Base-by-base conservation (phyloP, 1,140 invertebrate genomes). In the Halesus radiatus region DNA sequence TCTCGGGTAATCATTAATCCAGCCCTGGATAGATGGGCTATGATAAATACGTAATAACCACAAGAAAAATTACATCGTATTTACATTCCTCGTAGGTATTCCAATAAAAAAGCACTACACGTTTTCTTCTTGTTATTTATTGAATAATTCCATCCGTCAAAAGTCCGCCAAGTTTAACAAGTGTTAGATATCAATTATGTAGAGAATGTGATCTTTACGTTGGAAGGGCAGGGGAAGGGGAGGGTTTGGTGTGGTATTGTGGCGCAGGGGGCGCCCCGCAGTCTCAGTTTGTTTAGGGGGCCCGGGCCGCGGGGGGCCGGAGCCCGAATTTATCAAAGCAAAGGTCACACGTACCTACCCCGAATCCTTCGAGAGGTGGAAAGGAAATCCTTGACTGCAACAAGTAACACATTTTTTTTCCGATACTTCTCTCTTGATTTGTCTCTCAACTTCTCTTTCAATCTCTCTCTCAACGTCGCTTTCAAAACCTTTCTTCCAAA, bases 211-310 rank as follows among this genome's bases (percentile, higher is more conserved):
- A 26, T 78, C 50, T 45, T 78, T 77, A 20, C 77, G 76, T 77
- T 26, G 8, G 58, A 20, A 26, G 62, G 20, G 64, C 32, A 26
- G 70, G 50, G 56, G 56, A 1, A 16, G 4, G n/a, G 87, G 87
- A 84, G 85, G 37, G 37, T 45, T 45, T 45, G 37, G 13, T 45
- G 37, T 45, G 37, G 37, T 45, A 45, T 45, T 45, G 85, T 84
- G 84, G 85, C 37, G 37, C 37, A 18, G 85, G 85, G 83, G 88
- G 88, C 89, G 88, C 86, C 89, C 89, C 88, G 89, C 89, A 85
- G 89, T 90, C 89, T 90, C 88, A 86, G 88, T 90, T 87, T 90
- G 88, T 87, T 89, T 89, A 88, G 87, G 87, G 77, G 86, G 52
- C 87, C 77, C 52, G 20, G 68, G 60, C 77, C 83, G 86, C 84